A percentile compares a stretch with the other conserved stretches of the same genome.
phyloP scores from a whole-genome alignment of 2,888 invertebrate genomes.

The Oscheius sp. region DNA sequence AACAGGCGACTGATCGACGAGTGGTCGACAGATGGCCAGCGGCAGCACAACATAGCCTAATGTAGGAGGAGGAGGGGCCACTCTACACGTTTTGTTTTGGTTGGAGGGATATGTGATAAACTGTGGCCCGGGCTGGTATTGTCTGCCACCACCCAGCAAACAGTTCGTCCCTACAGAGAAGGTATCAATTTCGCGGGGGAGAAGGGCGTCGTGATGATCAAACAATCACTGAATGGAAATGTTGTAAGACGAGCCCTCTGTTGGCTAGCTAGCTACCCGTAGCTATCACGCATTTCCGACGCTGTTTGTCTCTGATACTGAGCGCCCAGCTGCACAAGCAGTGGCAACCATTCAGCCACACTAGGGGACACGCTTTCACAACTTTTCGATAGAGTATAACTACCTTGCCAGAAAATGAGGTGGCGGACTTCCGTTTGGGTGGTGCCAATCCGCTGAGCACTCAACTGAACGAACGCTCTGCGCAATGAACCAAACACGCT shows the following conservation, averaged over 20 bases:
- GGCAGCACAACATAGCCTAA: neutral
- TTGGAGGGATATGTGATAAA: conserved; percentile 12
- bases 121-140: neutral
- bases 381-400: too few relatives aligned
- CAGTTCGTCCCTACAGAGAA: conserved; percentile 2
- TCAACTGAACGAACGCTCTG: conserved; percentile 9
- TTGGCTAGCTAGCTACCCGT: neutral
- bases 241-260: conserved; percentile 30
- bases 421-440: conserved; percentile 28
- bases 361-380: too few relatives aligned
- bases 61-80: neutral
- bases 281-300: conserved; percentile 34
- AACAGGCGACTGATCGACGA: neutral
- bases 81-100: neutral
- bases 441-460: conserved; percentile 12
- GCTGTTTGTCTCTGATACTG: conserved; percentile 31
- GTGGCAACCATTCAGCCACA: neutral
- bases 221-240: conserved; percentile 35
- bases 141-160: conserved; percentile 1
- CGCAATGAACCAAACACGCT: conserved; percentile 5
- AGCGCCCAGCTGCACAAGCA: conserved; percentile 28
- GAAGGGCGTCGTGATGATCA: conserved; percentile 29
- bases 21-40: conserved; percentile 16
- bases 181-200: conserved; percentile 32
- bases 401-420: neutral